phyloP scores from a whole-genome alignment of 1,140 invertebrate genomes.

The Atta colombica region DNA sequence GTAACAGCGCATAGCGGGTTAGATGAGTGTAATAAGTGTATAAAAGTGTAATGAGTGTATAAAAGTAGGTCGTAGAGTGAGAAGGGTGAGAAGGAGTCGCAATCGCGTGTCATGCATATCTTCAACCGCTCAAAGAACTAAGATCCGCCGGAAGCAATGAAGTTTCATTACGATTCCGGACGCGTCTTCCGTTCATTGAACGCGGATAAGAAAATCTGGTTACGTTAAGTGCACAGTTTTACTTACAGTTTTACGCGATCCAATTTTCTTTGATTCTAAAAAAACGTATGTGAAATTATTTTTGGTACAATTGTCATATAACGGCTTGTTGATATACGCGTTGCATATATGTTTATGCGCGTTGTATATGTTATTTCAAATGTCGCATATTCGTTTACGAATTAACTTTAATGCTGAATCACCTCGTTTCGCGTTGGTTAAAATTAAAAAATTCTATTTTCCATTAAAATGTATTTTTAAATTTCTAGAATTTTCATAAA shows the following conservation, averaged over 20 bases:
- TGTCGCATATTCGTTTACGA: neutral
- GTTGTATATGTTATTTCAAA: neutral
- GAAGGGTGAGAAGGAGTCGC: slow-evolving; percentile 23
- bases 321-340: neutral
- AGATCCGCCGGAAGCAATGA: slow-evolving; percentile 41
- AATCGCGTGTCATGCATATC: slow-evolving; percentile 57
- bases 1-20: slow-evolving; percentile 29
- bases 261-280: slow-evolving; percentile 24
- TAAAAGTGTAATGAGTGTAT: slow-evolving; percentile 12
- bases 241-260: neutral
- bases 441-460: neutral
- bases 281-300: neutral
- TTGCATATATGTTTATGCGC: neutral
- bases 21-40: neutral
- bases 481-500: neutral
- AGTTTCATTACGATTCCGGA: slow-evolving; percentile 51
- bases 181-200: slow-evolving; percentile 30
- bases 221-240: slow-evolving; percentile 48
- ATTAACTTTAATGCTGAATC: neutral
- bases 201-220: slow-evolving; percentile 35
- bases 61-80: slow-evolving; percentile 43
- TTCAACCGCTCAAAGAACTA: slow-evolving; percentile 29
- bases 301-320: neutral
- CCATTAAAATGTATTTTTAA: neutral
- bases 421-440: neutral